Conservation (phyloP, 37 sponge, comb jelly and placozoan species). For the Amphimedon queenslandica region DNA sequence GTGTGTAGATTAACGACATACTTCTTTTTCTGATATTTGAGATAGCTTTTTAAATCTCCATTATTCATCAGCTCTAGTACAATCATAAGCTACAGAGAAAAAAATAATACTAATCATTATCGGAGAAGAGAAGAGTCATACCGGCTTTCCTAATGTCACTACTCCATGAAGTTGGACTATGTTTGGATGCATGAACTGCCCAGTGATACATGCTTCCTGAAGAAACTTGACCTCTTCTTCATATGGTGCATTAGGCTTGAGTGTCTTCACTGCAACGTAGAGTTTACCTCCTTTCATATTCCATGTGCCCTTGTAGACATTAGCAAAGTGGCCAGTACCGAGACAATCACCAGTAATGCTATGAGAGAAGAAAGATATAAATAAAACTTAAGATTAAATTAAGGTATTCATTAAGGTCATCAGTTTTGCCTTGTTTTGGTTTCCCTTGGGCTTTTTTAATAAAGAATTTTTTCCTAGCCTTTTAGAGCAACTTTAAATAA, state of each 20-base stretch:
- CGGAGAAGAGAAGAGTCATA: conserved; percentile 8
- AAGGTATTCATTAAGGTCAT: too few species aligned
- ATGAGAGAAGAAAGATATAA: too few species aligned
- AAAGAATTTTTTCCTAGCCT: background rate
- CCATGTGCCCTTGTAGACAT: conserved; percentile 62
- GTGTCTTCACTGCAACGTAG: conserved; percentile 60
- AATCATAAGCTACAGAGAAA: conserved; percentile 54
- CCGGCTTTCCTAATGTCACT: conserved; percentile 66
- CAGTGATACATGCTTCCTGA: conserved; percentile 75
- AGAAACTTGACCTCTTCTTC: conserved; percentile 59
- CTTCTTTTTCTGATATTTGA: conserved; percentile 3
- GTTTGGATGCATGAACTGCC: conserved; percentile 71
- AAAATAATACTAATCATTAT: background rate
- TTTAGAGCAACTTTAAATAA: too few species aligned
- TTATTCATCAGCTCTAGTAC: conserved; percentile 61
- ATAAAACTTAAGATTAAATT: too few species aligned
- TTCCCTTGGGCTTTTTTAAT: too few species aligned
- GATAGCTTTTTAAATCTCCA: conserved; percentile 53
- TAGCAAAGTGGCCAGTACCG: conserved; percentile 74
- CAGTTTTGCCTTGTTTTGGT: too few species aligned
- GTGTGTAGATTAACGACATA: background rate
- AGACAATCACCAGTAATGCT: background rate
- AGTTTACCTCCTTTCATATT: background rate
- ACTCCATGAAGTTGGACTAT: conserved; percentile 65
- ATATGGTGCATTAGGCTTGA: conserved; percentile 12